Conservation (phyloP, 2,888 invertebrate species). For the Luffia ferchaultella region DNA sequence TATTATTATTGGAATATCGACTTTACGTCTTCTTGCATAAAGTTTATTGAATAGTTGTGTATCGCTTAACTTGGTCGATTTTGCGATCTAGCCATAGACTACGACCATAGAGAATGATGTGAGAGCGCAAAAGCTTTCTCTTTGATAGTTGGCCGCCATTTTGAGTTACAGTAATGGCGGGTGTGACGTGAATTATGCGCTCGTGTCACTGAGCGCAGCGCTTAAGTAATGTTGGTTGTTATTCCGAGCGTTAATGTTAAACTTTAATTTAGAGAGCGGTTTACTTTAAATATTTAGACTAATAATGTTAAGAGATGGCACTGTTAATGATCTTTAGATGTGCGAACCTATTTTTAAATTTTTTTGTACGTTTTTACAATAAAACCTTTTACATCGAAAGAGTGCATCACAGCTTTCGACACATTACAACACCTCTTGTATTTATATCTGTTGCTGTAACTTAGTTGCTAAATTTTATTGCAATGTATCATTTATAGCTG, state of each 20-base stretch:
- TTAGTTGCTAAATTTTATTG: too few species aligned
- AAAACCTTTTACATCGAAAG: too few species aligned
- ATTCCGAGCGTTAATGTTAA: conserved; percentile 35
- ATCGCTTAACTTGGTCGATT: not conserved
- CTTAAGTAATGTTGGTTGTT: conserved; percentile 49
- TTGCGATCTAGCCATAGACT: conserved; percentile 25
- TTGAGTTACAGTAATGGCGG: conserved; percentile 57
- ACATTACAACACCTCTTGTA: too few species aligned
- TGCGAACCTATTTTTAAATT: too few species aligned
- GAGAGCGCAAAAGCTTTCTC: conserved; percentile 57
- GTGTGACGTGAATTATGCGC: conserved; percentile 51
- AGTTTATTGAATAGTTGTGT: not conserved
- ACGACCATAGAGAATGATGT: conserved; percentile 56
- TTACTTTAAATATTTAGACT: not conserved
- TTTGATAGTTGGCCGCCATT: conserved; percentile 61
- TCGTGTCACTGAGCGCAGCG: conserved; percentile 35
- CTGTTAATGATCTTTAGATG: too few species aligned
- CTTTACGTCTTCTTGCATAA: not conserved
- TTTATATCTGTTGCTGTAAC: too few species aligned
- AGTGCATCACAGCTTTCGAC: too few species aligned
- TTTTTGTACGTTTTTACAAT: too few species aligned
- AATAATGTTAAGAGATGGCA: too few species aligned
- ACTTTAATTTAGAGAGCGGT: conserved; percentile 27
- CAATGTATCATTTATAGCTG: too few species aligned
- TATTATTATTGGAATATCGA: not conserved